Evolutionary conservation across 1,140 invertebrate genomes (phyloP).

Genomic region (Drosophila melanica): DNA sequence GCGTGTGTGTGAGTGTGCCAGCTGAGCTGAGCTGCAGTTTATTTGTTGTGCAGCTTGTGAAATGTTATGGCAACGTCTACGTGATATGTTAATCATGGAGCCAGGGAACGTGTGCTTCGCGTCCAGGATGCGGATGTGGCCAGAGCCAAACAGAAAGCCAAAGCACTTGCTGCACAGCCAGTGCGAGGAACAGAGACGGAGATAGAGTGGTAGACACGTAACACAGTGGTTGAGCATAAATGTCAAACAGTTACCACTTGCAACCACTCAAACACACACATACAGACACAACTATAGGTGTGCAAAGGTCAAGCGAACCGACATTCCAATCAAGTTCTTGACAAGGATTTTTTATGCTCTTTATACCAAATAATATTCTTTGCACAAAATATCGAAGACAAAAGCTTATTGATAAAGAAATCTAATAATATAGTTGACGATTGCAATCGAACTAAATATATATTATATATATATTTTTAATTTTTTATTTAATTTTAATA

Average conservation of each 20-base stretch:
- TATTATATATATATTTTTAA: too few species aligned
- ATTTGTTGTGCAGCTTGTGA: constrained; percentile 58
- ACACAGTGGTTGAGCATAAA: constrained; percentile 47
- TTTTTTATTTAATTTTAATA: too few species aligned
- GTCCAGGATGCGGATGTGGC: constrained; percentile 62
- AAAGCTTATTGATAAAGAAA: too few species aligned
- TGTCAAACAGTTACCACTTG: constrained; percentile 44
- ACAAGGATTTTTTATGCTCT: too few species aligned
- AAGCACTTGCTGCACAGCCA: constrained; percentile 18
- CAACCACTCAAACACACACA: background rate
- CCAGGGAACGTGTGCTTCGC: constrained; percentile 48
- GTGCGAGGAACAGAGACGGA: background rate
- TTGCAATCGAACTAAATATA: too few species aligned
- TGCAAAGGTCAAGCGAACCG: constrained; percentile 20
- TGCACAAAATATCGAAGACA: too few species aligned
- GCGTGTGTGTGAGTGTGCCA: constrained; percentile 22
- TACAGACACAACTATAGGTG: background rate
- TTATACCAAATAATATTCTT: too few species aligned
- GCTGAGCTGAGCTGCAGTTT: constrained; percentile 52
- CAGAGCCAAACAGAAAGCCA: constrained; percentile 9
- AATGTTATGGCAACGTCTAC: constrained; percentile 72
- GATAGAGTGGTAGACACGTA: constrained; percentile 14
- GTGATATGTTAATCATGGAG: constrained; percentile 75
- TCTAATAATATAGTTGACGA: too few species aligned
- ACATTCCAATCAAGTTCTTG: background rate